Evolutionary conservation across 2,888 invertebrate genomes (phyloP).

Genomic region (Dermolepida albohirtum): DNA sequence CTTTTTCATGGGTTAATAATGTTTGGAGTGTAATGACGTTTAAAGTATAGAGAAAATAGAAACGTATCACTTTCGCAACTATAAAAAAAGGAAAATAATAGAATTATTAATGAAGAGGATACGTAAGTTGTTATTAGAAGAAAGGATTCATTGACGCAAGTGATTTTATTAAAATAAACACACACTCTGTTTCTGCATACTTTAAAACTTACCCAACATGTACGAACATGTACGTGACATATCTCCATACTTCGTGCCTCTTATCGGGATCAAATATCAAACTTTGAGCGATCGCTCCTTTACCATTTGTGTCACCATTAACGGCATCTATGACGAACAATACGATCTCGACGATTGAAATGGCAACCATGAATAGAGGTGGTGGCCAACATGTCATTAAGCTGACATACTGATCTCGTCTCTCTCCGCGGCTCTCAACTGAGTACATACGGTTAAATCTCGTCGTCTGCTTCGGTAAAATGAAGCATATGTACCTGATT

Average conservation of each 20-base stretch:
- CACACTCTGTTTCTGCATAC: not conserved
- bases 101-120: too few relatives aligned
- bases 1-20: too few relatives aligned
- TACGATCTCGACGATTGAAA: constrained; percentile 88
- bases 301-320: constrained; percentile 51
- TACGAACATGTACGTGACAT: constrained; percentile 94
- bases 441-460: not conserved
- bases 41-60: too few relatives aligned
- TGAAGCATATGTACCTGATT: constrained; percentile 23
- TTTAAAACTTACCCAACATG: constrained; percentile 82
- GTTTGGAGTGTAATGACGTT: too few relatives aligned
- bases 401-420: constrained; percentile 35
- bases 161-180: constrained; percentile 57
- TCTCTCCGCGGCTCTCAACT: not conserved
- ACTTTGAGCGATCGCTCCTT: constrained; percentile 82
- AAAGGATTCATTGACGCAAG: not conserved
- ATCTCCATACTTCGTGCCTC: constrained; percentile 92
- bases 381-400: constrained; percentile 93
- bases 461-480: constrained; percentile 1
- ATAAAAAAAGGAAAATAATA: too few relatives aligned
- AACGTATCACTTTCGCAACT: too few relatives aligned
- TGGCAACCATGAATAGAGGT: constrained; percentile 89
- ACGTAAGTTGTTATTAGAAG: too few relatives aligned
- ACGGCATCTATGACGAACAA: constrained; percentile 68
- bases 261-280: constrained; percentile 91